Evolutionary conservation across 64 coral and sea anemone species (phyloP), one percentile per base, ranked within the genome.

Genomic region (Trachythela sp.): DNA sequence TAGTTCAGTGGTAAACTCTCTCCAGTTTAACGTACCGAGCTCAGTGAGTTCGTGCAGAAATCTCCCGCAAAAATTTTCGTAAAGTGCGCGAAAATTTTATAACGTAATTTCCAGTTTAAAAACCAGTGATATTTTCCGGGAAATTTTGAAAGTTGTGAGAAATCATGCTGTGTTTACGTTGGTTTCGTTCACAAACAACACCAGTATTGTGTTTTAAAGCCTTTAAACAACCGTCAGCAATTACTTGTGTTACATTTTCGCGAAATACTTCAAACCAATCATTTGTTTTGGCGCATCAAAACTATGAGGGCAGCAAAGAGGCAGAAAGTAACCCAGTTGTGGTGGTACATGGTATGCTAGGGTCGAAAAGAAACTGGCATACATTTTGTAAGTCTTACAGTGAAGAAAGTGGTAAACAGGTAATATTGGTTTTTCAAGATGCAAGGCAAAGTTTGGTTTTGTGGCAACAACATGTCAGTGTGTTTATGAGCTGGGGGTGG

Each of bases 331-430:
- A 7, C 15, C 93, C 96, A 54, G 24, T 99, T 14, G 87, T 99
- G 24, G 91, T 99, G 59, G 77, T 92, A 22, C 96, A 99, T 93
- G 96, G 96, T 13, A 85, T 99, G n/a, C 93, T 99, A 95, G 96
- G 96, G 18, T 92, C 93, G 48, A 99, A 99, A 86, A 90, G 88
- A 88, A 99, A 99, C 87, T 99, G 96, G 96, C 86, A 91, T 38
- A 99, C 90, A 71, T 80, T 99, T 13, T 92, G 85, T 54, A 94
- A 90, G 70, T 83, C 84, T 18, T 91, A 93, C 35, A 90, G 91
- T 38, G 77, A 17, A 4, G 88, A 86, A 64, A 99, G 93, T 50
- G 89, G 86, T 2, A 91, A 91, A 91, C 51, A 88, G 91, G 96
- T 99, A 77, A 91, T 56, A 50, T 72, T 9, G n/a, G 22, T 15